phyloP scores from a whole-genome alignment of 2,888 invertebrate genomes.

The Zootermopsis nevadensis region DNA sequence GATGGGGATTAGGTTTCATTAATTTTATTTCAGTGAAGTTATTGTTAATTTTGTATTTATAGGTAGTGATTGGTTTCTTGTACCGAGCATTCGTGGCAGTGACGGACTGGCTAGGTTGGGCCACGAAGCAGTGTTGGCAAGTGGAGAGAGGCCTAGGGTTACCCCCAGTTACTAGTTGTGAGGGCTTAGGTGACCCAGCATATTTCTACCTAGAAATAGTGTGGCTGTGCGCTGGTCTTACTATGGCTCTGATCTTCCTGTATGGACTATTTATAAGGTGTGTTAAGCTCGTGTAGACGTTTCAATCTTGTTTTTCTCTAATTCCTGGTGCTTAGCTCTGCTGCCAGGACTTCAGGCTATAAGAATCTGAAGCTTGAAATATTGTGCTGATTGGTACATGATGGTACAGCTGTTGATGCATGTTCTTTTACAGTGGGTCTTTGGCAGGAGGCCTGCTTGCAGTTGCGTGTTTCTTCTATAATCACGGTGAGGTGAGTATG shows the following conservation, averaged over 20 bases:
- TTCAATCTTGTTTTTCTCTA: no score
- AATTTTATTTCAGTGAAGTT: no score
- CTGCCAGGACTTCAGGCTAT: no score
- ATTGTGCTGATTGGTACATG: no score
- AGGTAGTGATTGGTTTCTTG: constrained; percentile 64
- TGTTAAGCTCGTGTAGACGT: constrained; percentile 43
- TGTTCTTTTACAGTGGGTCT: constrained; percentile 68
- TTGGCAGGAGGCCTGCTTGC: constrained; percentile 79
- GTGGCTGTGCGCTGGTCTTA: constrained; percentile 80
- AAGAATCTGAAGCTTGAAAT: no score
- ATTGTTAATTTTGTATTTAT: constrained; percentile 15
- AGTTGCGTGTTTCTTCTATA: constrained; percentile 79
- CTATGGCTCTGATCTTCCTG: constrained; percentile 74
- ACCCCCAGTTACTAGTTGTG: constrained; percentile 76
- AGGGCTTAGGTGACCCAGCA: constrained; percentile 82
- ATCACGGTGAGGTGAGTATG: constrained; percentile 76
- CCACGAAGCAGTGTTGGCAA: constrained; percentile 66
- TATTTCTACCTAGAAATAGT: constrained; percentile 85
- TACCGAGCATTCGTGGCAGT: constrained; percentile 66
- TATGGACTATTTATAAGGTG: constrained; percentile 76
- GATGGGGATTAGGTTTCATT: no score
- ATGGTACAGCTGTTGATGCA: no score
- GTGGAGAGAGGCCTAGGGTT: constrained; percentile 73
- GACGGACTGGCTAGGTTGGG: constrained; percentile 60
- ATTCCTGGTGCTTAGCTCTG: no score